Conservation (phyloP, 2,113 vertebrate species). For the Garra rufa region DNA sequence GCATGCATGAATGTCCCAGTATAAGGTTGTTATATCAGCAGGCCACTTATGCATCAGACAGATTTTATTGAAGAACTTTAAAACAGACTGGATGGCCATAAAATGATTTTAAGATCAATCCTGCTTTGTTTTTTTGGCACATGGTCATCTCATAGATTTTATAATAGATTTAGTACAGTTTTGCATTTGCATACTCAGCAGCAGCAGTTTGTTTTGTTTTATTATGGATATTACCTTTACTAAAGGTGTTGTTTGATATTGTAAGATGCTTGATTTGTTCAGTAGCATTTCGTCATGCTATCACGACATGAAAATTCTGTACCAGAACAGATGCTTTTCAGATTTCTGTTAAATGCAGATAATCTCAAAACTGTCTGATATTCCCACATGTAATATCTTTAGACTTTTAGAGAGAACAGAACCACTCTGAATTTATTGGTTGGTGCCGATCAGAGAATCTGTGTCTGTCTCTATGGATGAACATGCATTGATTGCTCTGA, state of each 20-base stretch:
- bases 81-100: no score
- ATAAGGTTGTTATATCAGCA: no score
- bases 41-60: not conserved
- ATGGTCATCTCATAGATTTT: not conserved
- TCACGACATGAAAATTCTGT: not conserved
- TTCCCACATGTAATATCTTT: no score
- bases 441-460: not conserved
- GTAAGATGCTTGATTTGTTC: not conserved
- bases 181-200: no score
- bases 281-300: not conserved
- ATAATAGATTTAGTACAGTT: not conserved
- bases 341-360: not conserved
- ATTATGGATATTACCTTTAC: not conserved
- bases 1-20: no score
- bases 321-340: slow-evolving; percentile 57
- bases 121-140: not conserved
- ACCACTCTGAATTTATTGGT: not conserved
- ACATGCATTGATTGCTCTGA: slow-evolving; percentile 23
- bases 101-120: no score
- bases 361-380: no score
- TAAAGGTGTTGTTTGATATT: not conserved
- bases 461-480: slow-evolving; percentile 3
- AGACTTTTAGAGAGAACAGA: no score
- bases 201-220: not conserved
- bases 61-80: not conserved